Conservation (phyloP, 30 jellyfish, hydroid and myxozoan genomes). For the Aurelia sp. region DNA sequence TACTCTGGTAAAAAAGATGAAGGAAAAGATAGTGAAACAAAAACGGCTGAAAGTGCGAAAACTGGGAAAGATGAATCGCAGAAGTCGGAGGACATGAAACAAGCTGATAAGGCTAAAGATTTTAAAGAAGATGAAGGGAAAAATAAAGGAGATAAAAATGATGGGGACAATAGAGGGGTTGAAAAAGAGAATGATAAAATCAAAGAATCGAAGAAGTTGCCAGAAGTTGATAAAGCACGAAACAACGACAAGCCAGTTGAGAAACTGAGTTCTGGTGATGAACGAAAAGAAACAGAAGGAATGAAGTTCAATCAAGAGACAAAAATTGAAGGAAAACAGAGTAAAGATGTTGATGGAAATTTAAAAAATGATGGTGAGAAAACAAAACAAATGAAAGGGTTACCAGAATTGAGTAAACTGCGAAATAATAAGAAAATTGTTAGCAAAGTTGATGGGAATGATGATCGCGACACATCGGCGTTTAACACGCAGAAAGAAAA, state of each 20-base stretch:
- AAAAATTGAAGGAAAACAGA: not conserved
- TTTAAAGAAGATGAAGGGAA: constrained; percentile 1
- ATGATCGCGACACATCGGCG: constrained; percentile 15
- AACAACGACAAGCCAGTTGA: constrained; percentile 30
- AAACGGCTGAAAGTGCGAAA: not conserved
- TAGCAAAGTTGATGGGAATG: constrained; percentile 20
- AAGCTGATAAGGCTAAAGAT: too few relatives aligned
- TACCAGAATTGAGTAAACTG: constrained; percentile 31
- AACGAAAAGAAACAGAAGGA: not conserved
- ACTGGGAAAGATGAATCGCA: not conserved
- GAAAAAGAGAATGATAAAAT: constrained; percentile 5
- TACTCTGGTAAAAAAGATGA: not conserved
- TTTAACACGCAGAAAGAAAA: constrained; percentile 18
- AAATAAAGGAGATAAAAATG: not conserved
- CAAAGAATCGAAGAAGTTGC: not conserved
- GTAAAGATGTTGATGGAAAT: not conserved
- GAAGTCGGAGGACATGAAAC: not conserved
- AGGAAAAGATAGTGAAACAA: not conserved
- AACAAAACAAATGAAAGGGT: constrained; percentile 20
- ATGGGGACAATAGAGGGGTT: not conserved
- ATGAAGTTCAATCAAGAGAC: not conserved
- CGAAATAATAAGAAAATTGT: constrained; percentile 42
- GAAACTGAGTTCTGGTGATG: constrained; percentile 8
- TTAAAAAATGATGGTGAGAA: constrained; percentile 9
- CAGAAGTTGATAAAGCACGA: constrained; percentile 11